Base-by-base conservation (phyloP, 2,888 invertebrate species). In the Thumatha senex region DNA sequence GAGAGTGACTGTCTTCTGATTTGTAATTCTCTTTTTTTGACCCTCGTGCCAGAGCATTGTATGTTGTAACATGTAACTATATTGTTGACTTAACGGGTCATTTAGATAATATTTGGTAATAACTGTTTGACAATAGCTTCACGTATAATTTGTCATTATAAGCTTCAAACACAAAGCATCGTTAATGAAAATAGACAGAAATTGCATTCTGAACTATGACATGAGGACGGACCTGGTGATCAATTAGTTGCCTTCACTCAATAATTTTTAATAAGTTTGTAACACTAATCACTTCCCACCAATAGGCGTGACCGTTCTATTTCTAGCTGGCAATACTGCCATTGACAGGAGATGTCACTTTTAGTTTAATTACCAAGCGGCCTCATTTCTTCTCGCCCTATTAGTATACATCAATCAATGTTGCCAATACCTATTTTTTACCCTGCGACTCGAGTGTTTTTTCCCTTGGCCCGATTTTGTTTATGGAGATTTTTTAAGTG, bases 331-430 rank as follows among this genome's bases (percentile, higher is more conserved):
- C 72, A 74, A 77, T 81, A 78, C 81, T 83, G 86, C 70, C 78
- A 89, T 72, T 84, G 91, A 91, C 91, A 89, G 89, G 89, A 90
- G 82, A 84, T 89, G 90, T 91, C 91, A 91, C 87, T 88, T 89
- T 80, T 84, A 81, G 78, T 89, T 85, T 91, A 91, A 91, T 91
- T 91, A 90, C 80, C 82, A 78, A 67, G 76, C 80, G 84, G 86
- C 88, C 85, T 89, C 86, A 86, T 90, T 90, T 81, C 89, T 89
- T 89, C 90, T 87, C 90, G 90, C 87, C 90, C 90, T 91, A 91
- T 91, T 91, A 91, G 90, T 90, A 89, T 83, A 81, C 91, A 91
- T 91, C 91, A 91, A 91, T 91, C 91, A 91, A 91, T 89, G 90
- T 90, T 91, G 91, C 90, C 91, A 91, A 91, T 91, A 90, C 86